phyloP scores from a whole-genome alignment of 2,888 invertebrate genomes.

The Cephus nigrinus region DNA sequence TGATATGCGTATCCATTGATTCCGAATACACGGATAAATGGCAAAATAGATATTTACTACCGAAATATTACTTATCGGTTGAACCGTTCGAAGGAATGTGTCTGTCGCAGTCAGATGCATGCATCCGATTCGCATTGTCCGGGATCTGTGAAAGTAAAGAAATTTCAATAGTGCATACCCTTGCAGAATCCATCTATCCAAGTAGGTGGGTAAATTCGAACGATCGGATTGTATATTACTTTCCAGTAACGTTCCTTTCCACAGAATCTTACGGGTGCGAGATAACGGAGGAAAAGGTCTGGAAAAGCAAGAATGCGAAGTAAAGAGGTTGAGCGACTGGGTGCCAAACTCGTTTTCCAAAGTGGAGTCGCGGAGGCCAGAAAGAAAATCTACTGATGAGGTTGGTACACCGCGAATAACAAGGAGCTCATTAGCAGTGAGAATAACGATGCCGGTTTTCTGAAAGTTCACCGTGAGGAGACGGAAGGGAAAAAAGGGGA shows the following conservation, averaged over 20 bases:
- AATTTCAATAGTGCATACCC: background rate
- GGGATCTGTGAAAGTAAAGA: background rate
- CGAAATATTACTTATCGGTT: too few relatives aligned
- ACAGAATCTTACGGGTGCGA: background rate
- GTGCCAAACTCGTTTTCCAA: background rate
- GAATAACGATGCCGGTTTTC: conserved; percentile 1
- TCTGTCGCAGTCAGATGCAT: background rate
- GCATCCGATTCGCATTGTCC: background rate
- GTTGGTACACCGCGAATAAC: background rate
- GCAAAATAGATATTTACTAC: background rate
- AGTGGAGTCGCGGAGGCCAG: background rate
- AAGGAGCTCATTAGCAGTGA: conserved; percentile 1
- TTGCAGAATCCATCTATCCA: background rate
- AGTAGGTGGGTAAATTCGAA: background rate
- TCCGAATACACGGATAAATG: background rate
- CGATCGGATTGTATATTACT: background rate
- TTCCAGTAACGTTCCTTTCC: background rate
- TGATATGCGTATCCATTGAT: background rate
- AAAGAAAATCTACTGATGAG: background rate
- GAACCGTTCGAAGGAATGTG: background rate
- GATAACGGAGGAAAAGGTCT: background rate
- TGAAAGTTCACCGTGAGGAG: background rate
- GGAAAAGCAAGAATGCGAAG: background rate
- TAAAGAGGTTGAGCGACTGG: background rate
- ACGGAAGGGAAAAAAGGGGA: background rate